These are phyloP conservation scores for Alitta virens DNA, from an alignment of 2,888 invertebrate genomes.

Conservation along the genomic window DNA sequence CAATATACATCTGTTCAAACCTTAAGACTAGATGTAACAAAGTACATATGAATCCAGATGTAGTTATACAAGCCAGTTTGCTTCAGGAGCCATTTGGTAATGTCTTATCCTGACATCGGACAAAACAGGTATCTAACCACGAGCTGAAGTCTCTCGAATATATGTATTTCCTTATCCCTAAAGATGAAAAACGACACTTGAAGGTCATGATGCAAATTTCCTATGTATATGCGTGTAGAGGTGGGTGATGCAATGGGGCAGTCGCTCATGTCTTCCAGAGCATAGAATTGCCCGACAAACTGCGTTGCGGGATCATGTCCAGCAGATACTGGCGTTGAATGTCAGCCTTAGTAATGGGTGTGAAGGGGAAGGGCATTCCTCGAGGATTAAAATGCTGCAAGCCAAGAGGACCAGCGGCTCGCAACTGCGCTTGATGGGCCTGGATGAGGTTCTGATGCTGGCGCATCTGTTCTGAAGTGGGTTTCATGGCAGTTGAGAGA, in stretches of 20 bases:
- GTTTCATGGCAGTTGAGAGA: slow-evolving; percentile 35
- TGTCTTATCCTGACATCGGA: too few species aligned
- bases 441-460: slow-evolving; percentile 55
- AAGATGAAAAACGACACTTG: too few species aligned
- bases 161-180: too few species aligned
- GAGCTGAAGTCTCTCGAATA: too few species aligned
- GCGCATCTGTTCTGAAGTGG: slow-evolving; percentile 45
- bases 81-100: too few species aligned
- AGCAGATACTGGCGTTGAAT: slow-evolving; percentile 89
- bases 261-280: slow-evolving; percentile 15
- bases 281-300: slow-evolving; percentile 17
- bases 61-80: too few species aligned
- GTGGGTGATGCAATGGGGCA: background rate
- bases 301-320: slow-evolving; percentile 74
- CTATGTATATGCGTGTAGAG: too few species aligned
- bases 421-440: slow-evolving; percentile 55
- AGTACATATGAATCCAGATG: too few species aligned
- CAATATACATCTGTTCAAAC: too few species aligned
- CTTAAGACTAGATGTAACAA: too few species aligned
- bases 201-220: too few species aligned
- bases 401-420: slow-evolving; percentile 44
- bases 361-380: slow-evolving; percentile 31
- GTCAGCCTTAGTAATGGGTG: slow-evolving; percentile 44
- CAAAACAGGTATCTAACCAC: too few species aligned
- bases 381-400: slow-evolving; percentile 44